A percentile compares a stretch with the other conserved stretches of the same genome.
phyloP scores from a whole-genome alignment of 1,140 invertebrate species.

The Ceratitis capitata region DNA sequence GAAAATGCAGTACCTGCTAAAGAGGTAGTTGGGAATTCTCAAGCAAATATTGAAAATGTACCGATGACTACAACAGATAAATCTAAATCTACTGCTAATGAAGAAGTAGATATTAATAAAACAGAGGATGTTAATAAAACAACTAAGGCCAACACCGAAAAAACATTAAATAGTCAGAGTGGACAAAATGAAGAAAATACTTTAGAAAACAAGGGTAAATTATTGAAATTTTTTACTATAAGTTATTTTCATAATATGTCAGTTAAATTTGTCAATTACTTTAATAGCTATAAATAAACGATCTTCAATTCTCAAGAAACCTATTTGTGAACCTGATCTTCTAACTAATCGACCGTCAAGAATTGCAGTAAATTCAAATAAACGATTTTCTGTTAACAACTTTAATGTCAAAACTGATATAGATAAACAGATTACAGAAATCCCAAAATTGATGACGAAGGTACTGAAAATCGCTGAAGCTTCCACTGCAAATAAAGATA shows the following conservation, averaged over 20 bases:
- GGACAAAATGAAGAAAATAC: background rate
- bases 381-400: slow-evolving; percentile 13
- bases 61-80: slow-evolving; percentile 9
- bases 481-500: background rate
- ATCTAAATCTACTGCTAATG: background rate
- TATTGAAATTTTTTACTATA: background rate
- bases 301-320: background rate
- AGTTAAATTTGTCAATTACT: background rate
- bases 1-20: slow-evolving; percentile 52
- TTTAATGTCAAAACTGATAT: background rate
- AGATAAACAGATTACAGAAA: slow-evolving; percentile 27
- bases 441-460: slow-evolving; percentile 50
- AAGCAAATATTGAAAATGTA: background rate
- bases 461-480: slow-evolving; percentile 50
- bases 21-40: background rate
- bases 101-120: background rate
- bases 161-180: background rate
- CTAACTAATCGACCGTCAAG: slow-evolving; percentile 41
- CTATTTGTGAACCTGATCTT: slow-evolving; percentile 40
- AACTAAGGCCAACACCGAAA: background rate
- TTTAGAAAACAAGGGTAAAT: background rate
- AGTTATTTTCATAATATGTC: background rate
- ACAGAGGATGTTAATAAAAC: background rate
- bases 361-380: slow-evolving; percentile 25
- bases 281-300: background rate